A percentile compares a stretch with the other conserved stretches of the same genome.
Evolutionary conservation across 2,113 vertebrate species (phyloP).

Genomic region (Catharus fuscescens): DNA sequence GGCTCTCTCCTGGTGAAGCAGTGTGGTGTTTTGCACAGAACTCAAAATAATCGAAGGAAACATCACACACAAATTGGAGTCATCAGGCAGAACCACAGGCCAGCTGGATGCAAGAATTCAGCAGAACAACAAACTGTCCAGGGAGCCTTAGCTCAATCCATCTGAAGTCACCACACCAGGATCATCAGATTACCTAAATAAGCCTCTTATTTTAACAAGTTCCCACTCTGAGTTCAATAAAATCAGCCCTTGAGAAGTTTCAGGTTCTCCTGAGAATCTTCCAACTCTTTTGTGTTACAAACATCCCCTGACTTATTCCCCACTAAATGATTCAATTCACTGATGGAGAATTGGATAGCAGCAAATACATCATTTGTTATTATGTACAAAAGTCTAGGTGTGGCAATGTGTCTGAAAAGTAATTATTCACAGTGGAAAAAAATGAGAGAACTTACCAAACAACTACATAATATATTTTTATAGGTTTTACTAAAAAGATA

Average conservation of each 20-base stretch:
- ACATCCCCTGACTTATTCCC: accelerated
- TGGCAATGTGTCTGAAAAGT: neutral
- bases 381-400: neutral
- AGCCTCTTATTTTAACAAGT: neutral
- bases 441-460: neutral
- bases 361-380: neutral
- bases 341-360: neutral
- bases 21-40: neutral
- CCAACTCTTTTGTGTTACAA: neutral
- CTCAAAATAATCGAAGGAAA: neutral
- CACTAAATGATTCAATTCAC: neutral
- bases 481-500: neutral
- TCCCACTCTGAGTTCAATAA: neutral
- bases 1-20: neutral
- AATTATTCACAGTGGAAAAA: neutral
- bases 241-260: neutral
- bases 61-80: neutral
- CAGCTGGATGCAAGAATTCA: neutral
- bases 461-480: neutral
- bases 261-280: neutral
- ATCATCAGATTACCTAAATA: neutral
- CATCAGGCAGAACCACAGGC: neutral
- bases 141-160: neutral
- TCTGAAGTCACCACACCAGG: neutral
- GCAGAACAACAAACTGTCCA: neutral